These are phyloP conservation scores for Amphiprion ocellaris DNA, from an alignment of 2,113 vertebrate species.

Conservation along the genomic window DNA sequence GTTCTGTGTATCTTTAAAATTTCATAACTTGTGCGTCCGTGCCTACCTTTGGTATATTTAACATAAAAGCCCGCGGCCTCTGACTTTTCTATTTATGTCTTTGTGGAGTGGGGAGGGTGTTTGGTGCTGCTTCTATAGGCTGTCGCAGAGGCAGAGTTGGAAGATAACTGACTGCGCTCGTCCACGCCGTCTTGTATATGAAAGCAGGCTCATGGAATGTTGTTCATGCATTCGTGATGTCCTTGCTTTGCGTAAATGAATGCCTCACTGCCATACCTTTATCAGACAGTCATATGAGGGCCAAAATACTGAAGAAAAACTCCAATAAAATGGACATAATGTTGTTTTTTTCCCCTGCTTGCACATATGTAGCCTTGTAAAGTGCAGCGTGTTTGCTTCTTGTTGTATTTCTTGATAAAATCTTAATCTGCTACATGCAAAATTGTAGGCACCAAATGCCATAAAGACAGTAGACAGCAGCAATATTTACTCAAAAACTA, in stretches of 20 bases:
- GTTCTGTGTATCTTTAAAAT: conserved; percentile 66
- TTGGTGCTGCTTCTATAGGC: conserved; percentile 14
- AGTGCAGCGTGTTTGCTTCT: too few species aligned
- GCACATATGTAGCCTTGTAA: too few species aligned
- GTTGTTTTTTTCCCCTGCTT: too few species aligned
- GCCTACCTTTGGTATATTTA: conserved; percentile 57
- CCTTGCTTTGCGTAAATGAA: conserved; percentile 8
- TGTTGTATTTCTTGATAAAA: too few species aligned
- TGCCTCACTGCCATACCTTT: background rate
- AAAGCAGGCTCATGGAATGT: conserved; percentile 8
- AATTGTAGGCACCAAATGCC: too few species aligned
- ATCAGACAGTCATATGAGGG: background rate
- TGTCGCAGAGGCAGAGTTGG: background rate
- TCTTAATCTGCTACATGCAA: too few species aligned
- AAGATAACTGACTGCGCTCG: background rate
- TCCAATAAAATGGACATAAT: background rate
- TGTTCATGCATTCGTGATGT: background rate
- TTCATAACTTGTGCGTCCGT: conserved; percentile 36
- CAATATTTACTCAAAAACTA: too few species aligned
- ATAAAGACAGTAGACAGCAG: too few species aligned
- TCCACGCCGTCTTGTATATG: conserved; percentile 1
- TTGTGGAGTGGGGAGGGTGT: background rate
- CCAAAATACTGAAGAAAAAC: background rate
- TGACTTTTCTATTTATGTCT: conserved; percentile 60
- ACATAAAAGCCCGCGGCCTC: conserved; percentile 51